These are phyloP conservation scores for Sitta europaea DNA, from an alignment of 2,113 vertebrate genomes.

Conservation along the genomic window DNA sequence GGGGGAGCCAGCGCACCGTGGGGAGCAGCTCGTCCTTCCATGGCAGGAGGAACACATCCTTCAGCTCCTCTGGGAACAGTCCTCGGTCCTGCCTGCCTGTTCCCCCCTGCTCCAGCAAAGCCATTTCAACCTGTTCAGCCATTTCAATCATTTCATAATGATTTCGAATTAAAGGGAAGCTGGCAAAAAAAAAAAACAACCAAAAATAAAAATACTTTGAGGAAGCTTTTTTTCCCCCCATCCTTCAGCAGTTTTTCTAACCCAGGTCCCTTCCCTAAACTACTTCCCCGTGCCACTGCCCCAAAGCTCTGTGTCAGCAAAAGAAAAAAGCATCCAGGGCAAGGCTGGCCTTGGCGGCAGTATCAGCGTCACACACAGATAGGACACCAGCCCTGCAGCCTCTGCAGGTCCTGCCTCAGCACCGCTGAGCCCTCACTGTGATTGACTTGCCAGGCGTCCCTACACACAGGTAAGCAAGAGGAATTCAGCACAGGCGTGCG, in stretches of 20 bases:
- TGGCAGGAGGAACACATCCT: background rate
- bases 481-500: rapidly evolving
- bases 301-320: background rate
- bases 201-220: background rate
- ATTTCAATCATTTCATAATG: rapidly evolving
- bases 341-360: background rate
- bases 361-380: rapidly evolving
- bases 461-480: background rate
- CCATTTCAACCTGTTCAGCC: rapidly evolving
- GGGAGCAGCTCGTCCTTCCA: background rate
- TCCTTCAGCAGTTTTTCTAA: background rate
- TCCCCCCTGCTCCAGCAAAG: background rate
- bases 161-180: background rate
- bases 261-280: background rate
- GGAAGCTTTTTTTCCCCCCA: background rate
- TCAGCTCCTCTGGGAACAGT: background rate
- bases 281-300: background rate
- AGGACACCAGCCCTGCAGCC: background rate
- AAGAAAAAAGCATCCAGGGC: background rate
- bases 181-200: background rate
- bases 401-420: background rate
- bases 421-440: rapidly evolving
- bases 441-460: background rate
- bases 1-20: background rate
- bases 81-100: rapidly evolving